Percentiles rank a stretch among this genome's conserved stretches.
These are phyloP conservation scores for Chironomus tentans DNA, from an alignment of 2,888 invertebrate species.

Conservation along the genomic window DNA sequence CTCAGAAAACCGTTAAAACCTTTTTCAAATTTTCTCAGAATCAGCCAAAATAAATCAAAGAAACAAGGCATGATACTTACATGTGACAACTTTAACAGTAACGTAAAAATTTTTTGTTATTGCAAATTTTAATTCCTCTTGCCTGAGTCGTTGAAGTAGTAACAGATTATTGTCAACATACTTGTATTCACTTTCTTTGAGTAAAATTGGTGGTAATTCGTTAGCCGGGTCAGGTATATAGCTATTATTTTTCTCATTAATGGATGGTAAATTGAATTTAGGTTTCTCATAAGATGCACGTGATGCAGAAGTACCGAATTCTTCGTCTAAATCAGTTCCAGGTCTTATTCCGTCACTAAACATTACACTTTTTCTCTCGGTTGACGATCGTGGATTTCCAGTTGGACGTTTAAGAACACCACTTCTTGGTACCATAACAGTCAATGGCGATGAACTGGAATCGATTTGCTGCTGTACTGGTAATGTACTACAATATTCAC, in stretches of 20 bases:
- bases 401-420: slow-evolving; percentile 64
- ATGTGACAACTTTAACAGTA: slow-evolving; percentile 60
- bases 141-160: slow-evolving; percentile 49
- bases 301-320: not conserved
- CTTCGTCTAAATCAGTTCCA: slow-evolving; percentile 58
- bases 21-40: too few species aligned
- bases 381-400: slow-evolving; percentile 37
- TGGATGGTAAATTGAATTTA: slow-evolving; percentile 34
- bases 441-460: slow-evolving; percentile 47
- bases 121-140: slow-evolving; percentile 60
- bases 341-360: slow-evolving; percentile 84
- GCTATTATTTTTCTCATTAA: slow-evolving; percentile 34
- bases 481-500: slow-evolving; percentile 77
- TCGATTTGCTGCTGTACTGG: slow-evolving; percentile 67
- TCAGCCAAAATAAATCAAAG: too few species aligned
- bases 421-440: slow-evolving; percentile 67
- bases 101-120: slow-evolving; percentile 66
- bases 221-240: slow-evolving; percentile 48
- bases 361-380: slow-evolving; percentile 59
- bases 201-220: slow-evolving; percentile 47
- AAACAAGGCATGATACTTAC: slow-evolving; percentile 46
- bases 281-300: slow-evolving; percentile 31
- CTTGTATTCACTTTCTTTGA: slow-evolving; percentile 36
- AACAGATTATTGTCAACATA: slow-evolving; percentile 45
- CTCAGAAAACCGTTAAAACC: too few species aligned